Evolutionary conservation across 2,888 invertebrate species (phyloP).

Genomic region (Ormyrus thymus): DNA sequence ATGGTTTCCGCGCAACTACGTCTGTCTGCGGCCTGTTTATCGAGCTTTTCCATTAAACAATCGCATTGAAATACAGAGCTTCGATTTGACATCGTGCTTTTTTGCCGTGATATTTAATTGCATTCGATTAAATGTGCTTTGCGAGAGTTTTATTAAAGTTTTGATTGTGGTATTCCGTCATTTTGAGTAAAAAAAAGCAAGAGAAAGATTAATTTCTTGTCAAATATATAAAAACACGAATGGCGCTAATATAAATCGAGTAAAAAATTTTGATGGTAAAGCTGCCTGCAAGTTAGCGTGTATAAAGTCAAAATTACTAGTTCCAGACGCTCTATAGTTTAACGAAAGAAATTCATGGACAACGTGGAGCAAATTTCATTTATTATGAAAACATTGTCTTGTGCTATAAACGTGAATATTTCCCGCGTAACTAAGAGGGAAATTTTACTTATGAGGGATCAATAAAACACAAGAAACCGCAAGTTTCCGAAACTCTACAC

Average conservation of each 20-base stretch:
- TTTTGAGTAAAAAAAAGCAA: no score
- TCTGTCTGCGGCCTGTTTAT: background rate
- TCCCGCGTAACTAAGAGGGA: conserved; percentile 7
- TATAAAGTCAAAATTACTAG: background rate
- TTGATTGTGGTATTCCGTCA: no score
- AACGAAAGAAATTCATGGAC: background rate
- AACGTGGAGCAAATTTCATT: conserved; percentile 11
- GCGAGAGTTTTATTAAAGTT: no score
- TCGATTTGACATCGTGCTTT: background rate
- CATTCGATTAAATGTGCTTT: no score
- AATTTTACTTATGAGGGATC: conserved; percentile 19
- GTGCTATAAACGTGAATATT: conserved; percentile 2
- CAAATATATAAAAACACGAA: no score
- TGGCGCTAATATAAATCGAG: no score
- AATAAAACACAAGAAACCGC: conserved; percentile 10
- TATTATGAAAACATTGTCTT: conserved; percentile 24
- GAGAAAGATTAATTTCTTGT: no score
- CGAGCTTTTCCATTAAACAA: background rate
- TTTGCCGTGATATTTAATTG: background rate
- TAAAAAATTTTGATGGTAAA: background rate
- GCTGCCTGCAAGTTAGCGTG: background rate
- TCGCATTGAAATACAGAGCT: background rate
- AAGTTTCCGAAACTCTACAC: conserved; percentile 26
- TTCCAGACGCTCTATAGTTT: conserved; percentile 2
- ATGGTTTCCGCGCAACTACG: conserved; percentile 2